A percentile compares a stretch with the other conserved stretches of the same genome.
phyloP scores from a whole-genome alignment of 2,888 invertebrate species.

The Sepioteuthis lessoniana region DNA sequence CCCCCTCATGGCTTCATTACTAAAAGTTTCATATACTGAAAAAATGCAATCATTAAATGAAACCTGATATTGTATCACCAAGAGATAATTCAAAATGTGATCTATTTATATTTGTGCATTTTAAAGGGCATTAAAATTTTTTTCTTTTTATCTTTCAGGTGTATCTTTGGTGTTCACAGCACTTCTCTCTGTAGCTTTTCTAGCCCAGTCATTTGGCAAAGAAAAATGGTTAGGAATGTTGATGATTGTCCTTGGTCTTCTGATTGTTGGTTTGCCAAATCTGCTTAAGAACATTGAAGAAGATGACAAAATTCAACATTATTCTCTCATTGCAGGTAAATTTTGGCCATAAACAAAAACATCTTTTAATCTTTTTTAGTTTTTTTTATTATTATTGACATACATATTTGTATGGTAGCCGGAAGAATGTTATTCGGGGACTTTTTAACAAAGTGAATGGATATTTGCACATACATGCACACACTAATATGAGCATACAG shows the following conservation, averaged over 20 bases:
- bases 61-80: no score
- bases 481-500: no score
- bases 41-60: no score
- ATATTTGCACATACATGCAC: no score
- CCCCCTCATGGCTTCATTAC: no score
- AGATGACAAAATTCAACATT: constrained; percentile 37
- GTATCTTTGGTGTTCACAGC: not conserved
- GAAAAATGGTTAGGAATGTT: constrained; percentile 41
- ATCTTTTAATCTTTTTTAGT: no score
- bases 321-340: constrained; percentile 39
- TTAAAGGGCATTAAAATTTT: not conserved
- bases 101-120: not conserved
- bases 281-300: constrained; percentile 25
- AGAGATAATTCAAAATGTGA: no score
- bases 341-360: not conserved
- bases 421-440: no score
- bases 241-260: constrained; percentile 44
- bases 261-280: constrained; percentile 25
- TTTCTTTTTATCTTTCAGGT: not conserved
- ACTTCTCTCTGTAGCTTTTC: constrained; percentile 16
- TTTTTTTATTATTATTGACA: no score
- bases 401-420: no score
- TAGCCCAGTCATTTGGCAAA: not conserved
- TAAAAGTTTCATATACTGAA: no score
- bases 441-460: no score